phyloP scores from a whole-genome alignment of 2,113 vertebrate genomes.

The Sciurus niger region DNA sequence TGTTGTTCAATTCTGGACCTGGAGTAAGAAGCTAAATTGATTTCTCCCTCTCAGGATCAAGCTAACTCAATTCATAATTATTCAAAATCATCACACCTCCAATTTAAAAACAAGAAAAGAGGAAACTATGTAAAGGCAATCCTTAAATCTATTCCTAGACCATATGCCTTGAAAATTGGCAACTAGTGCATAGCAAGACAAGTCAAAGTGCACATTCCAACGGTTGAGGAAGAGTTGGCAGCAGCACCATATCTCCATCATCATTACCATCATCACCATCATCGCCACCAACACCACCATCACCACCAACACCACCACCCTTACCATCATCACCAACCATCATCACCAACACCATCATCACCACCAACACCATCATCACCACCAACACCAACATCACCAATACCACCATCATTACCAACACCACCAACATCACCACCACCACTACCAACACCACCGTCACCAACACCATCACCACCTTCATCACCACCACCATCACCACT shows the following conservation, averaged over 20 bases:
- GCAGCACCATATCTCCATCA: background rate
- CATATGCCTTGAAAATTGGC: background rate
- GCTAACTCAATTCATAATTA: constrained; percentile 10
- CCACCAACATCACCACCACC: background rate
- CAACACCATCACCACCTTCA: background rate
- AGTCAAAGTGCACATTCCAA: background rate
- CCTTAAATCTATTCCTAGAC: background rate
- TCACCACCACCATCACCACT: background rate
- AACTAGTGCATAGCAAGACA: background rate
- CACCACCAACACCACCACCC: background rate
- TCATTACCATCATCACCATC: background rate
- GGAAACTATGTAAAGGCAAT: background rate
- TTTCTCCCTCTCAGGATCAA: constrained; percentile 56
- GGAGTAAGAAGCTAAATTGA: constrained; percentile 31
- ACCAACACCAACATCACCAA: accelerated
- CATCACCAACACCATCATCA: background rate
- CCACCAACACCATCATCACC: too few species aligned
- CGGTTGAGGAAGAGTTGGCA: background rate
- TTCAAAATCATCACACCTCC: background rate
- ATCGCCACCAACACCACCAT: background rate
- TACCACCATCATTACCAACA: background rate
- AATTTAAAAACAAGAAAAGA: background rate
- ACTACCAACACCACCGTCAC: background rate
- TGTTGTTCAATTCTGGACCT: constrained; percentile 55
- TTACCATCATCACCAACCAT: background rate